Evolutionary conservation across 2,113 vertebrate species (phyloP).

Genomic region (Callionymus lyra): DNA sequence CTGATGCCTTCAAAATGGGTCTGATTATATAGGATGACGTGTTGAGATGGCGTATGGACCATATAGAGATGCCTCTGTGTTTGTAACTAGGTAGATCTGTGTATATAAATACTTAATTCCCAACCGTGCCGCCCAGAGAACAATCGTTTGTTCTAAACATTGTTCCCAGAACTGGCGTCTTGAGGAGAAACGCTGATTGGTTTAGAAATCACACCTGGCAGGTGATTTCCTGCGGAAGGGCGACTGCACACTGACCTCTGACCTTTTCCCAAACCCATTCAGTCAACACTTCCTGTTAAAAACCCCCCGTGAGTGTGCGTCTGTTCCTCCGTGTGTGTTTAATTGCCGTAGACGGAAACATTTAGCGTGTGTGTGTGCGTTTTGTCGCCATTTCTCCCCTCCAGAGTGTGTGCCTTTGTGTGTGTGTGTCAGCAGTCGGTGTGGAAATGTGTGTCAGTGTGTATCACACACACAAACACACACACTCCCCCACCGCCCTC

Average conservation of each 20-base stretch:
- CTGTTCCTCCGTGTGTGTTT: too few relatives aligned
- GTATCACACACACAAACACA: background rate
- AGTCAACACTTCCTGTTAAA: background rate
- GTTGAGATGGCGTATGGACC: too few relatives aligned
- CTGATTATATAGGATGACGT: too few relatives aligned
- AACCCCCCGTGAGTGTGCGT: background rate
- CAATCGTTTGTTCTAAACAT: too few relatives aligned
- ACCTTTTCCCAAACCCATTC: background rate
- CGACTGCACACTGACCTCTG: conserved; percentile 5
- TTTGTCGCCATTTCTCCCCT: background rate
- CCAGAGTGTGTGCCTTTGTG: background rate
- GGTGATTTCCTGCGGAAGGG: background rate
- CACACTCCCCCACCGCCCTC: background rate
- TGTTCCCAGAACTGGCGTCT: too few relatives aligned
- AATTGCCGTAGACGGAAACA: background rate
- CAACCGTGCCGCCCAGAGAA: too few relatives aligned
- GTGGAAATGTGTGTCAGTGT: background rate
- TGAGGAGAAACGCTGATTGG: too few relatives aligned
- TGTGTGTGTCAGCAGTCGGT: background rate
- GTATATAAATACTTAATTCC: too few relatives aligned
- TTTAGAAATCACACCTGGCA: too few relatives aligned
- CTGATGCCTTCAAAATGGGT: too few relatives aligned
- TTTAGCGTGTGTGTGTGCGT: background rate
- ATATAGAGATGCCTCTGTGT: too few relatives aligned
- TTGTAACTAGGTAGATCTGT: too few relatives aligned